Base-by-base conservation (phyloP, 2,888 invertebrate species). In the Aphidoletes aphidimyza region DNA sequence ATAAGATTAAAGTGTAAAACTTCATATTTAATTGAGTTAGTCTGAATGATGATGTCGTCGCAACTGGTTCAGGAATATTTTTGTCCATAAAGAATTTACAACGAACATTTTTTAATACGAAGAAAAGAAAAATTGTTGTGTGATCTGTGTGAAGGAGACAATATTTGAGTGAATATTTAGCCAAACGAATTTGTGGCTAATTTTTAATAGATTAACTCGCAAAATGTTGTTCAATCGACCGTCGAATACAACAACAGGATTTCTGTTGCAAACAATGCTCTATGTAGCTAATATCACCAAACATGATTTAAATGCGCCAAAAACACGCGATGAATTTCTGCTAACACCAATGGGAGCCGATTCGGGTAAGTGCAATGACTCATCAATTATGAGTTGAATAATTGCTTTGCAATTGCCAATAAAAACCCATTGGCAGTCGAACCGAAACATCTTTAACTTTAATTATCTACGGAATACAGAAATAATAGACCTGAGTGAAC, bases 181-280 rank as follows among this genome's bases (percentile, higher is more conserved):
- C n/a, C n/a, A n/a, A n/a, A n/a, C n/a, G n/a, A n/a, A n/a, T n/a
- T n/a, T n/a, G n/a, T n/a, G n/a, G n/a, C n/a, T n/a, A n/a, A n/a
- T n/a, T n/a, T n/a, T n/a, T n/a, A n/a, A n/a, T n/a, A n/a, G n/a
- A n/a, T n/a, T n/a, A n/a, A n/a, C n/a, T n/a, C n/a, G n/a, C n/a
- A 81, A 81, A 36, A 81, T 81, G 81, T 22, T 81, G 26, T 81
- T 81, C 37, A 6, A 36, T 2, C n/a, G 37, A 34, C n/a, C 14
- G 34, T 81, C 81, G 14, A 81, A 81, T 81, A 37, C 30, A 1
- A 89, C 89, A 5, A 89, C 89, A 86, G 89, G 90, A 87, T 87
- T 90, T 84, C 89, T 90, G 88, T 87, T 90, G 86, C 89, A 90
- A 87, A 90, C 90, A 47, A 89, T 90, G 89, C 87, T 90, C 84